Base-by-base conservation (phyloP, 2,113 vertebrate species). In the Accipiter virgatus region DNA sequence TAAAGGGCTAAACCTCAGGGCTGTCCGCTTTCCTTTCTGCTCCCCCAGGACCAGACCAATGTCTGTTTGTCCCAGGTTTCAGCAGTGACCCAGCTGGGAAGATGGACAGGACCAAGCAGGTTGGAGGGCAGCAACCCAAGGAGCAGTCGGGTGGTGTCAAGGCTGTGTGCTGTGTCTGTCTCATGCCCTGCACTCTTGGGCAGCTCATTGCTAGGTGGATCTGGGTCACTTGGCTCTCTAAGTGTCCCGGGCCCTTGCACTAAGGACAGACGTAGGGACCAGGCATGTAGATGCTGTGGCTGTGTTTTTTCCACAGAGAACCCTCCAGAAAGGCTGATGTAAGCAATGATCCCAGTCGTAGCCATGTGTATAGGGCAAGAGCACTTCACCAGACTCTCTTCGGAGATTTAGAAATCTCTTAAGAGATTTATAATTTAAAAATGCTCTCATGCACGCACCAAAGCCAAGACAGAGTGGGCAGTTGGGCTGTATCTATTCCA, bases 371-470 rank as follows among this genome's bases (percentile, higher is more conserved):
- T 5, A 70, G 32, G 18, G 55, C 52, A 59, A 83, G 50, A 80
- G 31, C 31, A 80, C 20, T 43, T 75, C 62, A 55, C 11, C 50
- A 81, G 45, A 55, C 34, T 61, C 48, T 73, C 40, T 17, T 40
- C 34, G 61, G 52, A 56, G 11, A 52, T 53, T 58, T 43, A 52
- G 2, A 52, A 22, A 45, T 40, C 25, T 67, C 29, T 81, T 12
- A 11, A 72, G 63, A 67, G 18, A 52, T 47, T 56, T 58, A 16
- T 7, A 47, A 3, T n/a, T 63, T 73, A 12, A 67, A 61, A 50
- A 26, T 2, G 16, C 5, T 42, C 23, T 55, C 1, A 0, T 59
- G n/a, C 20, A n/a, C 9, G 11, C 14, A 58, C 22, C 55, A 72
- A 88, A 58, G 25, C 40, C 65, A 82, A 55, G 40, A 59, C 20